A percentile compares a stretch with the other conserved stretches of the same genome.
Conservation (phyloP, 2,797 vertebrate genomes). For the Loriculus beryllinus region DNA sequence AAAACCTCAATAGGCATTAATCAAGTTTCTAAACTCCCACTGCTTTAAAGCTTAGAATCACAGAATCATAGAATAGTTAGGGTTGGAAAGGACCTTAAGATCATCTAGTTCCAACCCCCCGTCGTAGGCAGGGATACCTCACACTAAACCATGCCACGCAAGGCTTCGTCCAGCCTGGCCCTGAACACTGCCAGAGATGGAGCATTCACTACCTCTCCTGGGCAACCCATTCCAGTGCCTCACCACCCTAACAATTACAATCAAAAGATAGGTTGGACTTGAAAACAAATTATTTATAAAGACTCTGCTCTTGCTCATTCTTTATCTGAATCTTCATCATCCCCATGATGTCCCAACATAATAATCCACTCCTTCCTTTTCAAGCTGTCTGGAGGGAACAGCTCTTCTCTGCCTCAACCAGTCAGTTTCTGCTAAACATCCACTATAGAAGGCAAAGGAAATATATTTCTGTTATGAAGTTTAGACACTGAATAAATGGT, state of each 20-base stretch:
- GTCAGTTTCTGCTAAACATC: not conserved
- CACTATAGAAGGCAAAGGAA: accelerated
- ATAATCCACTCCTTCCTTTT: not conserved
- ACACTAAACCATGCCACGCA: no score
- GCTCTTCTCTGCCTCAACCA: not conserved
- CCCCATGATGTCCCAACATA: not conserved
- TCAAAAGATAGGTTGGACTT: not conserved
- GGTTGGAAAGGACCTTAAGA: no score
- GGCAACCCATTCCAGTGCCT: no score
- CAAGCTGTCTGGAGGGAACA: not conserved
- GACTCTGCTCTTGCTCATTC: not conserved
- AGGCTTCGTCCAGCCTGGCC: no score
- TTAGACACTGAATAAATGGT: not conserved
- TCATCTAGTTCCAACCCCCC: no score
- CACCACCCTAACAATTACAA: no score
- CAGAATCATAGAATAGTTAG: no score
- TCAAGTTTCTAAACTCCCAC: not conserved
- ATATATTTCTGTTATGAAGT: not conserved
- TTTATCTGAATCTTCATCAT: not conserved
- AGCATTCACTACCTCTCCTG: no score
- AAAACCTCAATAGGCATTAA: not conserved
- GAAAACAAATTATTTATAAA: not conserved
- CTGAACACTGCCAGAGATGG: no score
- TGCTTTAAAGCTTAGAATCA: not conserved
- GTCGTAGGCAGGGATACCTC: no score